These are phyloP conservation scores for Hetaerina americana DNA, from an alignment of 1,140 invertebrate genomes.

Conservation along the genomic window DNA sequence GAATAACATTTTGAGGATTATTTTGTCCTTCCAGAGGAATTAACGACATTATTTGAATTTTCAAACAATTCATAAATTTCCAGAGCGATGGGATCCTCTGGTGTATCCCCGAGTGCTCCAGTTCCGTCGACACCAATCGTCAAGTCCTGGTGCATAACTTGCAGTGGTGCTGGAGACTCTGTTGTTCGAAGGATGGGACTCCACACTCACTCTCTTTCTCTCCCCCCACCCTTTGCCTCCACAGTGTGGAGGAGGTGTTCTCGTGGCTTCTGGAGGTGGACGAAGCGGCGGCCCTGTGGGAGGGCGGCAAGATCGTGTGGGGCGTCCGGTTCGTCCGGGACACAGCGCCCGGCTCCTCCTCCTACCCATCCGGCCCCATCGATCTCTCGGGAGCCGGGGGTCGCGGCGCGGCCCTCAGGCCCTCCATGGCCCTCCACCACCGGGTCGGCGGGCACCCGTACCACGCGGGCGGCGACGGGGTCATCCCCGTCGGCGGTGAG, in stretches of 20 bases:
- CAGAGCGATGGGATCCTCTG: too few relatives aligned
- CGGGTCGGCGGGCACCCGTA: constrained; percentile 20
- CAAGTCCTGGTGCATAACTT: too few relatives aligned
- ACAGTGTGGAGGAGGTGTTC: constrained; percentile 66
- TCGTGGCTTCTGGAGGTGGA: constrained; percentile 84
- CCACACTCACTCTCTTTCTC: too few relatives aligned
- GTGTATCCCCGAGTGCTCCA: too few relatives aligned
- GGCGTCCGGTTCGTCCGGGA: constrained; percentile 57
- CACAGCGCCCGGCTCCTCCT: neutral
- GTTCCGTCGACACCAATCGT: too few relatives aligned
- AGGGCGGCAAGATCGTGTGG: constrained; percentile 70
- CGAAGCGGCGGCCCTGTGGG: constrained; percentile 55
- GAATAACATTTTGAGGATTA: too few relatives aligned
- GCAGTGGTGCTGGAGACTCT: too few relatives aligned
- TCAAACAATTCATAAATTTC: too few relatives aligned
- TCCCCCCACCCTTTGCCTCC: constrained; percentile 5
- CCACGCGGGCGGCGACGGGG: constrained; percentile 26
- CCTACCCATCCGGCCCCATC: constrained; percentile 34
- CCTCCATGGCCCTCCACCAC: constrained; percentile 13
- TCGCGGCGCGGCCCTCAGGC: constrained; percentile 9
- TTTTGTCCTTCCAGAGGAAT: too few relatives aligned
- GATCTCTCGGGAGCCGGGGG: constrained; percentile 24
- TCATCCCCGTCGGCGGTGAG: constrained; percentile 25
- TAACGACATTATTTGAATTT: too few relatives aligned
- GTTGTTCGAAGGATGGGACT: too few relatives aligned